phyloP scores from a whole-genome alignment of 2,113 vertebrate genomes.

The Thermophis baileyi region DNA sequence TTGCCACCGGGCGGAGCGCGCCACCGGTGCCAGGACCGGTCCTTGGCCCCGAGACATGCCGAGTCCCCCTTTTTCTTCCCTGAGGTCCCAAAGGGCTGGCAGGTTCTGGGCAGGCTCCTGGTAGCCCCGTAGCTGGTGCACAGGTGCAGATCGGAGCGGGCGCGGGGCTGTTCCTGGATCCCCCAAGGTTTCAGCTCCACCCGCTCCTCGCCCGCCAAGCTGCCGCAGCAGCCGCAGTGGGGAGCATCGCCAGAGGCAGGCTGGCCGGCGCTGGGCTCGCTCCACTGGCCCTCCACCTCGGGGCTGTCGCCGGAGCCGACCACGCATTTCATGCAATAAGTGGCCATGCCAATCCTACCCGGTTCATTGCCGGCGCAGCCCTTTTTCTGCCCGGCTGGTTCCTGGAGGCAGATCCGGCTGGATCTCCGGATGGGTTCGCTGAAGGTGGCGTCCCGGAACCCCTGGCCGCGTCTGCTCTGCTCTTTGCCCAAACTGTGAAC shows the following conservation, averaged over 20 bases:
- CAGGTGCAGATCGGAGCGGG: conserved; percentile 43
- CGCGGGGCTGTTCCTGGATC: conserved; percentile 52
- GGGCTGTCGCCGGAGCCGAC: conserved; percentile 82
- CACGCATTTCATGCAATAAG: conserved; percentile 90
- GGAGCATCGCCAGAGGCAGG: conserved; percentile 27
- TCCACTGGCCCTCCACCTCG: conserved; percentile 74
- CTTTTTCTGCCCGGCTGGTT: conserved; percentile 65
- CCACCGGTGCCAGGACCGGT: conserved; percentile 66
- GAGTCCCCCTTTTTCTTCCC: conserved; percentile 64
- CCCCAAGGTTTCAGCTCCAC: conserved; percentile 59
- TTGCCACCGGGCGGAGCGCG: conserved; percentile 65
- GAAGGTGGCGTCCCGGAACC: conserved; percentile 62
- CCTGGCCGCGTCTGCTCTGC: conserved; percentile 37
- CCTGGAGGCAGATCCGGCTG: conserved; percentile 68
- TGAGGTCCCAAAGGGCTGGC: conserved; percentile 54
- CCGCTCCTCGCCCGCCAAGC: conserved; percentile 56
- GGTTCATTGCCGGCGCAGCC: conserved; percentile 81
- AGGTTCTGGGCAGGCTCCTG: conserved; percentile 39
- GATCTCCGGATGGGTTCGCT: conserved; percentile 80
- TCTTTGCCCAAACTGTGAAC: conserved; percentile 48
- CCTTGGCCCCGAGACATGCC: conserved; percentile 61
- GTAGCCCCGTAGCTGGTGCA: conserved; percentile 53
- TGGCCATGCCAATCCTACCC: conserved; percentile 83
- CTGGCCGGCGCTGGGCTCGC: conserved; percentile 46
- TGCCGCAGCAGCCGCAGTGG: conserved; percentile 32